These are phyloP conservation scores for Limanda limanda DNA, from an alignment of 2,113 vertebrate species.

Conservation along the genomic window DNA sequence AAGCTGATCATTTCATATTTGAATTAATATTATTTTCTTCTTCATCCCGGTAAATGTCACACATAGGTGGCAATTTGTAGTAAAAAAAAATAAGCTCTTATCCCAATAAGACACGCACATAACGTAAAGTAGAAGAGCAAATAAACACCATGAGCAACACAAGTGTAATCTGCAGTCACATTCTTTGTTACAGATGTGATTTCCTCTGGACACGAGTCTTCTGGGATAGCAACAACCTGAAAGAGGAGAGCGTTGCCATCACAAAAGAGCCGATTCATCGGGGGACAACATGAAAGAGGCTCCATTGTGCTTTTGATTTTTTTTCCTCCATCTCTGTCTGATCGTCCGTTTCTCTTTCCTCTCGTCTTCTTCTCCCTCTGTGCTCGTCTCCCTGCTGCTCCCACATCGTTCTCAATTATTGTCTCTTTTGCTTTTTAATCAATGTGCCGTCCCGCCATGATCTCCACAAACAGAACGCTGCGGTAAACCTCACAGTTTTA, in stretches of 20 bases:
- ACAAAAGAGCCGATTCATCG: conserved; percentile 5
- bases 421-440: not conserved
- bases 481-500: too few species aligned
- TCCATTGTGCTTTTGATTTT: conserved; percentile 8
- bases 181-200: conserved; percentile 10
- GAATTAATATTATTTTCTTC: too few species aligned
- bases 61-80: conserved; percentile 25
- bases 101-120: not conserved
- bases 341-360: not conserved
- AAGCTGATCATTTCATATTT: too few species aligned
- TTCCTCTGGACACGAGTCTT: conserved; percentile 21
- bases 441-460: not conserved
- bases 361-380: not conserved
- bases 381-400: not conserved
- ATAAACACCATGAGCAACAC: conserved; percentile 15
- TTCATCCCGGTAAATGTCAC: not conserved
- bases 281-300: conserved; percentile 18
- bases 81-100: conserved; percentile 15
- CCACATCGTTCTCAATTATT: not conserved
- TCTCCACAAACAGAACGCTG: not conserved
- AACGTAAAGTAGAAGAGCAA: not conserved
- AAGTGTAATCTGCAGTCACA: conserved; percentile 23
- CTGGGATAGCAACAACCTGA: conserved; percentile 21
- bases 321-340: conserved; percentile 3
- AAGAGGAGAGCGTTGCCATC: not conserved